A percentile compares a stretch with the other conserved stretches of the same genome.
Conservation (phyloP, 2,113 vertebrate genomes). For the Microcebus murinus region DNA sequence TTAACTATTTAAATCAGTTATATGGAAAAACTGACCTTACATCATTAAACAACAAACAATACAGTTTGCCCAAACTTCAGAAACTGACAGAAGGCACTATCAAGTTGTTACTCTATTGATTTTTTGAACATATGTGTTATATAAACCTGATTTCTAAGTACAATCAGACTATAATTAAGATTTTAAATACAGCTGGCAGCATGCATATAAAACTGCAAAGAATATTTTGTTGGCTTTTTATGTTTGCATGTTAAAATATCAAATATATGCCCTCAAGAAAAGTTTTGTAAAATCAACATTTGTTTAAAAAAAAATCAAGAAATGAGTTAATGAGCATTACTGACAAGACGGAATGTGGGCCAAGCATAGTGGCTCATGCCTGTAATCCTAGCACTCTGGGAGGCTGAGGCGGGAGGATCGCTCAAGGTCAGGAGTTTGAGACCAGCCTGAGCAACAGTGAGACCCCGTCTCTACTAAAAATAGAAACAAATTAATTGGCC, state of each 20-base stretch:
- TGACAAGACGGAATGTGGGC: not conserved
- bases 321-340: not conserved
- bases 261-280: not conserved
- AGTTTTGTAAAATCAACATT: conserved; percentile 33
- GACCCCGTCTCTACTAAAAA: no score
- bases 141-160: conserved; percentile 44
- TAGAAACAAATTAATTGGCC: no score
- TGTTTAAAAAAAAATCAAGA: conserved; percentile 2
- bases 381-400: no score
- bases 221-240: not conserved
- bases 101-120: not conserved
- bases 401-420: no score
- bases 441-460: no score
- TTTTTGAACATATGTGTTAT: not conserved
- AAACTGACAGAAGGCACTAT: not conserved
- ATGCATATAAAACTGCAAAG: not conserved
- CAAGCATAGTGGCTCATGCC: no score
- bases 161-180: conserved; percentile 28
- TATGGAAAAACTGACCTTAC: not conserved
- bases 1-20: conserved; percentile 10
- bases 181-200: conserved; percentile 12
- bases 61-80: not conserved
- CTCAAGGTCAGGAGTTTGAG: no score
- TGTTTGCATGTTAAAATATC: conserved; percentile 25
- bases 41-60: not conserved